Percentiles rank a stretch among this genome's conserved stretches.
phyloP scores from a whole-genome alignment of 2,888 invertebrate genomes.

The Pyrrhosoma nymphula region DNA sequence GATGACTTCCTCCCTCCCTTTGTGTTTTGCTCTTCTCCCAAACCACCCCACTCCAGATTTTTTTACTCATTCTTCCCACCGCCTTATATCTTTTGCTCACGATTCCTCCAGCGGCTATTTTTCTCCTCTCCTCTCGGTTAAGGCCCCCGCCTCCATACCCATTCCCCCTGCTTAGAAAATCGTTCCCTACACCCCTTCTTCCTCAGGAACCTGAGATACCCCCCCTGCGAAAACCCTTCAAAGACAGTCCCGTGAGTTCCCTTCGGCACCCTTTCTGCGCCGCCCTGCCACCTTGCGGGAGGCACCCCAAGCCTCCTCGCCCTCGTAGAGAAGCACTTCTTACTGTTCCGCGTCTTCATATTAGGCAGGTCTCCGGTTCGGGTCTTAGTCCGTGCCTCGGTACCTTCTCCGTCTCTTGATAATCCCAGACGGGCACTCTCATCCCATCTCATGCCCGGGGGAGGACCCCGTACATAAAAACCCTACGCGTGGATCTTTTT shows the following conservation, averaged over 20 bases:
- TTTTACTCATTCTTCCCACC: not conserved
- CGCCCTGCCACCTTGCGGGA: not conserved
- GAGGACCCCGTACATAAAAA: not conserved
- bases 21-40: not conserved
- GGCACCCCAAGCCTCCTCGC: too few relatives aligned
- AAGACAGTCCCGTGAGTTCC: too few relatives aligned
- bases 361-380: conserved; percentile 40
- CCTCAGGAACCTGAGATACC: too few relatives aligned
- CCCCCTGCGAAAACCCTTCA: too few relatives aligned
- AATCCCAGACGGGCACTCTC: not conserved
- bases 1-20: not conserved
- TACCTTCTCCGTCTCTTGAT: not conserved
- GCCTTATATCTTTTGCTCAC: conserved; percentile 62
- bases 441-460: not conserved
- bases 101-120: conserved; percentile 46
- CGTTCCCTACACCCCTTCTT: too few relatives aligned
- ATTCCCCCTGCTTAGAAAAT: too few relatives aligned
- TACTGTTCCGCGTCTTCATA: not conserved
- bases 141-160: not conserved
- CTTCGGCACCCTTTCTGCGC: too few relatives aligned
- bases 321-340: not conserved
- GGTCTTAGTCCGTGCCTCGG: not conserved
- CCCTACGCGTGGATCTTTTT: not conserved
- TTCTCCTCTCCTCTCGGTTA: not conserved
- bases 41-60: not conserved